phyloP scores from a whole-genome alignment of 2,888 invertebrate genomes.

The Drosophila macrospina region DNA sequence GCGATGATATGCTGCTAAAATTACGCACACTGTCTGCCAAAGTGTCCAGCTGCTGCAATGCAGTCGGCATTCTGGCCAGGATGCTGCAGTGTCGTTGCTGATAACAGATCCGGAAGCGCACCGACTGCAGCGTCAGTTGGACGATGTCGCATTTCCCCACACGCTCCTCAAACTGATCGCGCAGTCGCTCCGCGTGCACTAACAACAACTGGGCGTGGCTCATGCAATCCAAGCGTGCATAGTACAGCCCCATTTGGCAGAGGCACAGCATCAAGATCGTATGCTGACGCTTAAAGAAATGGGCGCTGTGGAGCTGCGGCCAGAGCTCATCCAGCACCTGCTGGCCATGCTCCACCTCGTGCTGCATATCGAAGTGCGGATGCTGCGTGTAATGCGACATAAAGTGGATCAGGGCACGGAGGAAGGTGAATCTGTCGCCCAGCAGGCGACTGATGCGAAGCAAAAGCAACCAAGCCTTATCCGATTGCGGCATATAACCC shows the following conservation, averaged over 20 bases:
- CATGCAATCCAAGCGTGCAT: conserved; percentile 59
- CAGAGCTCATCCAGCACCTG: conserved; percentile 61
- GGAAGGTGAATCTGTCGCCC: conserved; percentile 70
- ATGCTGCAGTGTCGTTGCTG: conserved; percentile 50
- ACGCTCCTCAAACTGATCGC: conserved; percentile 68
- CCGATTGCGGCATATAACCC: conserved; percentile 76
- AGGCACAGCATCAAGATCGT: conserved; percentile 77
- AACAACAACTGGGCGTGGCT: conserved; percentile 71
- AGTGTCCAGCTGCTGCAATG: conserved; percentile 72
- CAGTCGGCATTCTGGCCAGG: conserved; percentile 28
- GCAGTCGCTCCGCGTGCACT: conserved; percentile 64
- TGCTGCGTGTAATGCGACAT: conserved; percentile 64
- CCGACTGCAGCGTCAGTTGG: conserved; percentile 66
- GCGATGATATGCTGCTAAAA: conserved; percentile 72
- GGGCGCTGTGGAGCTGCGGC: conserved; percentile 50
- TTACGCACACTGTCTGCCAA: conserved; percentile 62
- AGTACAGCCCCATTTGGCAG: conserved; percentile 78
- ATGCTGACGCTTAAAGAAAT: conserved; percentile 74
- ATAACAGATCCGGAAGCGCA: conserved; percentile 79
- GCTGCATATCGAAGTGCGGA: conserved; percentile 38
- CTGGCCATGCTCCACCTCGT: conserved; percentile 45
- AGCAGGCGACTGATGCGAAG: conserved; percentile 65
- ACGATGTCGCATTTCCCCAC: conserved; percentile 79
- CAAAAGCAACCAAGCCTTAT: conserved; percentile 77
- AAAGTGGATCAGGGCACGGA: conserved; percentile 79